These are phyloP conservation scores for Willisornis vidua DNA, from an alignment of 2,113 vertebrate genomes.

Conservation along the genomic window DNA sequence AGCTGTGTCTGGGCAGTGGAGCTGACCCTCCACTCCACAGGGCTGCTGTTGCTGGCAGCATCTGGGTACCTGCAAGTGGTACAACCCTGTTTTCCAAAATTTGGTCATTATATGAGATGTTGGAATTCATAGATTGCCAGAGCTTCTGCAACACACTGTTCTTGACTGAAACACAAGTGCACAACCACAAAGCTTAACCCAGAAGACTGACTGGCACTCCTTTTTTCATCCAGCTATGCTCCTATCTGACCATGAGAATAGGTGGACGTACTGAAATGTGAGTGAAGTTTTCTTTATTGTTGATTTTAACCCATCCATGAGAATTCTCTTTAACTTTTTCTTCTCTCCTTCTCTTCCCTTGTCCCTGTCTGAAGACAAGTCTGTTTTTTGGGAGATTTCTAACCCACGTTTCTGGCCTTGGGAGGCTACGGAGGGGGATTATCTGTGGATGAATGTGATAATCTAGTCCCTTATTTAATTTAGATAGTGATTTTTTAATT, in stretches of 20 bases:
- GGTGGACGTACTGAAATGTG: background rate
- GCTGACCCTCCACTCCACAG: background rate
- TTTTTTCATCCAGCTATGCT: background rate
- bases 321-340: background rate
- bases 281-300: background rate
- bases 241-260: background rate
- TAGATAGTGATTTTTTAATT: background rate
- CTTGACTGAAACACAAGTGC: background rate
- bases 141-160: background rate
- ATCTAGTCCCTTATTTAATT: background rate
- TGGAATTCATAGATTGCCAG: background rate
- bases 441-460: background rate
- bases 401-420: background rate
- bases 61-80: too few species aligned
- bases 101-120: background rate
- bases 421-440: background rate
- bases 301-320: background rate
- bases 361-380: background rate
- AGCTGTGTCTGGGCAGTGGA: rapidly evolving
- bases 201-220: rapidly evolving
- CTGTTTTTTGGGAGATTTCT: background rate
- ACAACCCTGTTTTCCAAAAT: background rate
- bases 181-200: background rate
- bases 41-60: background rate
- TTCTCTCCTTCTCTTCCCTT: background rate